Evolutionary conservation across 2,888 invertebrate species (phyloP).

Genomic region (Cordylochernes scorpioides): DNA sequence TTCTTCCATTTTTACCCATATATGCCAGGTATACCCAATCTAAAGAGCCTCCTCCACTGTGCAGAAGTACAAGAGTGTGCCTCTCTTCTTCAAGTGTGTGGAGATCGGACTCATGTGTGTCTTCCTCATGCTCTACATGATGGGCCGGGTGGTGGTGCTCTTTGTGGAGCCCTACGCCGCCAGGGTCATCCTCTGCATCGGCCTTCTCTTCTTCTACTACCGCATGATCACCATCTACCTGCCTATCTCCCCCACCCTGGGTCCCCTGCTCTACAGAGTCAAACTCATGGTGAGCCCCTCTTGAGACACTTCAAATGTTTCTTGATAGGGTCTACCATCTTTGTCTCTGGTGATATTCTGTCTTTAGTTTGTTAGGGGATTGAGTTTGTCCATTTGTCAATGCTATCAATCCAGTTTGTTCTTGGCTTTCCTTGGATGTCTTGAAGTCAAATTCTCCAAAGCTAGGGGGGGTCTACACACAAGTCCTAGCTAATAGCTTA

Average conservation of each 20-base stretch:
- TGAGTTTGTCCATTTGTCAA: no score
- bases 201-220: slow-evolving; percentile 25
- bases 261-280: slow-evolving; percentile 25
- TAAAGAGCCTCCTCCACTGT: slow-evolving; percentile 5
- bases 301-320: no score
- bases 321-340: no score
- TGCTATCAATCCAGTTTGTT: no score
- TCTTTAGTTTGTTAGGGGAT: no score
- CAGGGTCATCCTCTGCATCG: slow-evolving; percentile 20
- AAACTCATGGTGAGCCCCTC: slow-evolving; percentile 22
- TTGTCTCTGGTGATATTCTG: no score
- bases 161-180: slow-evolving; percentile 17
- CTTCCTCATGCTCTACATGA: slow-evolving; percentile 18
- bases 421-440: no score
- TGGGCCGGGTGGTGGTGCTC: slow-evolving; percentile 16
- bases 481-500: no score
- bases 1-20: no score
- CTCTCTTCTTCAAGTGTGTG: slow-evolving; percentile 14
- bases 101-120: slow-evolving; percentile 16
- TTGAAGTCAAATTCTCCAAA: no score
- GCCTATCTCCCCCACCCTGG: slow-evolving; percentile 24
- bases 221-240: slow-evolving; percentile 24
- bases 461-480: no score
- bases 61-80: slow-evolving; percentile 16
- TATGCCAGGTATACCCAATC: no score